These are phyloP conservation scores for Macrotis lagotis DNA, from an alignment of 2,113 vertebrate species.

Conservation along the genomic window DNA sequence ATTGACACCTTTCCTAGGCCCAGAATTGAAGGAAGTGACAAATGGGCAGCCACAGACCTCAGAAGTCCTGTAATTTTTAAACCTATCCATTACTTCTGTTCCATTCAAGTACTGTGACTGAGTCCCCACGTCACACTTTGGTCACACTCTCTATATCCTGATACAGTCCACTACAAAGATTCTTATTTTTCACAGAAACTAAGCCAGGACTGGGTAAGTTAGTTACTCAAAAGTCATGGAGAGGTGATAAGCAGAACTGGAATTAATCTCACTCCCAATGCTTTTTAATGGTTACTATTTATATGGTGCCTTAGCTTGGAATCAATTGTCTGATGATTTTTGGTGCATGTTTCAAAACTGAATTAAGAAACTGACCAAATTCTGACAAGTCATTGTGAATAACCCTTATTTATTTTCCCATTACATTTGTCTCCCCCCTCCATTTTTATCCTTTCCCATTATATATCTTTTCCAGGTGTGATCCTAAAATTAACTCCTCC, in stretches of 20 bases:
- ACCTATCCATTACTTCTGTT: background rate
- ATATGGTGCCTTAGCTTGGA: background rate
- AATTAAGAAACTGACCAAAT: background rate
- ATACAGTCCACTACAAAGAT: background rate
- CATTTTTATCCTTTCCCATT: background rate
- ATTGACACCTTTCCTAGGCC: background rate
- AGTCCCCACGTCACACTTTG: background rate
- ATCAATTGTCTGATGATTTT: background rate
- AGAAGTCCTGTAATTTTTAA: background rate
- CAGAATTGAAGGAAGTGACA: background rate
- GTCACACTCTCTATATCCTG: background rate
- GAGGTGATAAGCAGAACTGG: background rate
- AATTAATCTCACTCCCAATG: background rate
- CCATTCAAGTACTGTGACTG: background rate
- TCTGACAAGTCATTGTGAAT: background rate
- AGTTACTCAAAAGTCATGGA: background rate
- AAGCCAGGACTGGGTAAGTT: background rate
- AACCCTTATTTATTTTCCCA: background rate
- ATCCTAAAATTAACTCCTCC: slow-evolving; percentile 7
- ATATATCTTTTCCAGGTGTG: slow-evolving; percentile 59
- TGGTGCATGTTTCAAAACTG: background rate
- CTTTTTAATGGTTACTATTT: background rate
- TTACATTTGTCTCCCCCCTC: background rate
- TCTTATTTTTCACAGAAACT: background rate
- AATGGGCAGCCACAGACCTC: background rate